Evolutionary conservation across 2,797 vertebrate genomes (phyloP).

Genomic region (Gobionotothen gibberifrons): DNA sequence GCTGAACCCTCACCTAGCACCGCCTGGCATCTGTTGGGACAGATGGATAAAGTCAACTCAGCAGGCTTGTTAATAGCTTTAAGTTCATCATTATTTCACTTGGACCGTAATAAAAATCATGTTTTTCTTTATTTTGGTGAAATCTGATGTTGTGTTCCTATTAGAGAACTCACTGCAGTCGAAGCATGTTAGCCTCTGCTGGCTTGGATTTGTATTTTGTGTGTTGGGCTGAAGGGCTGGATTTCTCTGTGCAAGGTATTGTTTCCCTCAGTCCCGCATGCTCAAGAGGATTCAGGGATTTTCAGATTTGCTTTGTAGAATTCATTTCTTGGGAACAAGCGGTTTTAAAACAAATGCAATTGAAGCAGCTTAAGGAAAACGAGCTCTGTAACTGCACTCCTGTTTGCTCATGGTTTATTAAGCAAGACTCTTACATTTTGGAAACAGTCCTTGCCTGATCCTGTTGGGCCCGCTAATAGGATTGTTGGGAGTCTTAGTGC

Average conservation of each 20-base stretch:
- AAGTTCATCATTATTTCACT: constrained; percentile 38
- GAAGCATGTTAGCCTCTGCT: constrained; percentile 8
- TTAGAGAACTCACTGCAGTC: neutral
- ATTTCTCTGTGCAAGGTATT: constrained; percentile 35
- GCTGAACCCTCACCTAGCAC: constrained; percentile 49
- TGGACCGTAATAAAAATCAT: neutral
- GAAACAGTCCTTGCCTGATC: constrained; percentile 32
- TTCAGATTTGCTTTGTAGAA: constrained; percentile 62
- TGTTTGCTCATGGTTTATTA: constrained; percentile 38
- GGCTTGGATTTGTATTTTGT: constrained; percentile 37
- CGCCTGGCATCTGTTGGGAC: constrained; percentile 51
- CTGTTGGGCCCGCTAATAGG: constrained; percentile 34
- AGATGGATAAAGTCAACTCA: constrained; percentile 61
- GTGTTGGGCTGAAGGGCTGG: constrained; percentile 36
- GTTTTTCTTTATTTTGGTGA: constrained; percentile 1
- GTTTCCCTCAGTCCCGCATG: constrained; percentile 41
- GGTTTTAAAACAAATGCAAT: constrained; percentile 26
- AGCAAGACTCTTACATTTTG: constrained; percentile 33
- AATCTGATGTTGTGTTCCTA: neutral
- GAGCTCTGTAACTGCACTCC: constrained; percentile 26
- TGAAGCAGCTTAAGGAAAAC: constrained; percentile 35
- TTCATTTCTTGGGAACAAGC: constrained; percentile 42
- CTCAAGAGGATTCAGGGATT: constrained; percentile 63
- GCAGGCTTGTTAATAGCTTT: constrained; percentile 60
- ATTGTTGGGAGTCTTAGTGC: constrained; percentile 28